A percentile compares a stretch with the other conserved stretches of the same genome.
phyloP scores from a whole-genome alignment of 2,113 vertebrate species.

The Forbesichthys agassizii region DNA sequence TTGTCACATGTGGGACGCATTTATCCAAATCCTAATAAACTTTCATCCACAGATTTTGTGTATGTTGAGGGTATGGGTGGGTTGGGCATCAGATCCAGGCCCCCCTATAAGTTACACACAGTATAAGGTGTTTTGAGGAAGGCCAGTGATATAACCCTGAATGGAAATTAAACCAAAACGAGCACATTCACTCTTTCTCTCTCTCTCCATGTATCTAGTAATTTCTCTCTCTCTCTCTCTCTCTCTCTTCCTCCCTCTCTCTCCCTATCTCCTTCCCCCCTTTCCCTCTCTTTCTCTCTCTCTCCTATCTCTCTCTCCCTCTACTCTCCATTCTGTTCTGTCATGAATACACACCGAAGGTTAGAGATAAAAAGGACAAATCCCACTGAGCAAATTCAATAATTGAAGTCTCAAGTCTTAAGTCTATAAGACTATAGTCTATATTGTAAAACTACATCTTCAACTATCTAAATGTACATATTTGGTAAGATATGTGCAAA shows the following conservation, averaged over 20 bases:
- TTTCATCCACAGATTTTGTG: conserved; percentile 72
- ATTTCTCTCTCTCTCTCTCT: too few species aligned
- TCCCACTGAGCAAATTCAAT: background rate
- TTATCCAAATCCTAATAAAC: conserved; percentile 77
- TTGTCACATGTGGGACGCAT: conserved; percentile 78
- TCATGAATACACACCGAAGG: background rate
- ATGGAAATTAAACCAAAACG: background rate
- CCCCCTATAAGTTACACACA: conserved; percentile 44
- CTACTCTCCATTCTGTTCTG: too few species aligned
- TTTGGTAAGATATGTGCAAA: conserved; percentile 17
- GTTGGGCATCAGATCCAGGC: conserved; percentile 48
- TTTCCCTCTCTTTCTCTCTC: too few species aligned
- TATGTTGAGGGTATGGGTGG: conserved; percentile 35
- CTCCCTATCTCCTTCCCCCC: too few species aligned
- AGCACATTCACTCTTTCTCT: too few species aligned
- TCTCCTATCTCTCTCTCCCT: too few species aligned
- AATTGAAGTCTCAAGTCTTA: background rate
- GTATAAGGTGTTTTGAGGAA: conserved; percentile 42
- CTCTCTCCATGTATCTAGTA: too few species aligned
- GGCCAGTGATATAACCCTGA: conserved; percentile 39
- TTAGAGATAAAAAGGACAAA: background rate
- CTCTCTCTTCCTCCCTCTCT: too few species aligned
- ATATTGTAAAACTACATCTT: background rate
- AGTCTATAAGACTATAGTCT: background rate
- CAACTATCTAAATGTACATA: background rate